A percentile compares a stretch with the other conserved stretches of the same genome.
Conservation (phyloP, 2,797 vertebrate genomes). For the Myoxocephalus aenaeus region DNA sequence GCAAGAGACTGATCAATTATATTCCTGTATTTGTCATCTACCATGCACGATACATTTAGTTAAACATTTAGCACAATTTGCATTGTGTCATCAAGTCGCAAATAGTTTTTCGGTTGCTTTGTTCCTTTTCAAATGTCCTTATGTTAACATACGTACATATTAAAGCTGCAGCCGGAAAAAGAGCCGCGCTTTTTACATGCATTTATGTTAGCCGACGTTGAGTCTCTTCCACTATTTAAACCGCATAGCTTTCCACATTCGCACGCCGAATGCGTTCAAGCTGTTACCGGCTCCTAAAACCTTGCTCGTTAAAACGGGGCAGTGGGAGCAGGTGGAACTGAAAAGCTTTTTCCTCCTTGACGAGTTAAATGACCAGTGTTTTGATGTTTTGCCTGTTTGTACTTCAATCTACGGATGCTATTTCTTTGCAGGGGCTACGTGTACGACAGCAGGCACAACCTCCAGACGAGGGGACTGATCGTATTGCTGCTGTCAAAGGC, state of each 20-base stretch:
- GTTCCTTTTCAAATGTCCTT: neutral
- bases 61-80: neutral
- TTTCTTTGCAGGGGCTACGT: slow-evolving; percentile 89
- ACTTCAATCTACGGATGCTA: neutral
- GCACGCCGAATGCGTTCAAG: neutral
- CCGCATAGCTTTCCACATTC: neutral
- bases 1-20: slow-evolving; percentile 41
- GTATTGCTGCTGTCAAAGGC: slow-evolving; percentile 95
- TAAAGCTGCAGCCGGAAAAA: neutral
- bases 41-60: neutral
- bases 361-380: neutral
- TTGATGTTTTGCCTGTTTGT: neutral
- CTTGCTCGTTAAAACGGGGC: slow-evolving; percentile 12
- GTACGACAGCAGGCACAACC: slow-evolving; percentile 90
- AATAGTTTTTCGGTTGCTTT: neutral
- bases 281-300: neutral
- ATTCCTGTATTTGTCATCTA: slow-evolving; percentile 8
- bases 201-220: neutral
- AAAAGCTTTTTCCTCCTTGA: neutral
- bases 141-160: neutral
- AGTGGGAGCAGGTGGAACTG: slow-evolving; percentile 4
- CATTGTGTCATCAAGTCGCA: neutral
- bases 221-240: neutral
- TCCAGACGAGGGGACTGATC: slow-evolving; percentile 94
- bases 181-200: neutral